phyloP scores from a whole-genome alignment of 2,113 vertebrate genomes.

The Sakesphorus luctuosus region DNA sequence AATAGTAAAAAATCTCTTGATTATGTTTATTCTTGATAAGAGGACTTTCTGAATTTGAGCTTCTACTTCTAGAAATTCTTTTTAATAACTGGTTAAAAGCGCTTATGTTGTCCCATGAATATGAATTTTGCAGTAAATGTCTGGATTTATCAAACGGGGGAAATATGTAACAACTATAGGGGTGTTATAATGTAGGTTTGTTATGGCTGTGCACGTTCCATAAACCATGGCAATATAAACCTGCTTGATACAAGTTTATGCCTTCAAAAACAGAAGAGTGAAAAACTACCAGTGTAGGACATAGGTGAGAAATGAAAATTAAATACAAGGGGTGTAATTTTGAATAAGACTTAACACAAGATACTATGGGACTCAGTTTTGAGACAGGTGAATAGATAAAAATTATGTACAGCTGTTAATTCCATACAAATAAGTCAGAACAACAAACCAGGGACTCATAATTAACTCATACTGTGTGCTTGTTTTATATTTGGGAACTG shows the following conservation, averaged over 20 bases:
- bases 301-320: not conserved
- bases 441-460: not conserved
- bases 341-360: not conserved
- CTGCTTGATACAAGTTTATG: not conserved
- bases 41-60: not conserved
- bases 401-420: not conserved
- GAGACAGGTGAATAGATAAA: not conserved
- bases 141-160: not conserved
- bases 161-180: not conserved
- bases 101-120: not conserved
- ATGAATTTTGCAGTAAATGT: not conserved
- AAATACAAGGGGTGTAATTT: not conserved
- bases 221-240: not conserved
- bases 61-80: not conserved
- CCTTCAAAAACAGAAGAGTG: not conserved
- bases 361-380: not conserved
- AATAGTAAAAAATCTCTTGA: not conserved
- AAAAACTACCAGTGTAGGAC: not conserved
- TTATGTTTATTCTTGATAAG: not conserved
- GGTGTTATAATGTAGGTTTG: not conserved
- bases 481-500: not conserved
- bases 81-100: not conserved
- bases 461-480: not conserved
- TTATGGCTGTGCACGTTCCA: not conserved
- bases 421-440: not conserved